Evolutionary conservation across 2,113 vertebrate genomes (phyloP).

Genomic region (Xerus inauris): DNA sequence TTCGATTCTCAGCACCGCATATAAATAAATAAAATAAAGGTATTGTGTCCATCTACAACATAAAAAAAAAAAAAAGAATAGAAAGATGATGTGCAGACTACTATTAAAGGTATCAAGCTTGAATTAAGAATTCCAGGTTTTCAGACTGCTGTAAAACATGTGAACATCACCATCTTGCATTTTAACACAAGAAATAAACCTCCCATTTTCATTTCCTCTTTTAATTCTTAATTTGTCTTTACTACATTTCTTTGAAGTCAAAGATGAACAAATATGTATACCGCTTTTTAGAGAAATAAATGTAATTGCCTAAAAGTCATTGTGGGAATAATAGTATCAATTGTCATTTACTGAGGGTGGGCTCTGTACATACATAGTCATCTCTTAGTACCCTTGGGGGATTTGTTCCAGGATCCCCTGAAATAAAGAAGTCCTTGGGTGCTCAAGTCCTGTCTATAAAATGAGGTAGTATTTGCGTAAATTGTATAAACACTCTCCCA

Average conservation of each 20-base stretch:
- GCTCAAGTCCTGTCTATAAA: background rate
- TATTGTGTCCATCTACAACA: no score
- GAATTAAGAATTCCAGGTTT: background rate
- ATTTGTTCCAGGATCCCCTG: background rate
- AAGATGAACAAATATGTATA: background rate
- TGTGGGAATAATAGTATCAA: background rate
- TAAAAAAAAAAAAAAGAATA: background rate
- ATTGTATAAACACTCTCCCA: no score
- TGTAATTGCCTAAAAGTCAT: background rate
- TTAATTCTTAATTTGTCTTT: background rate
- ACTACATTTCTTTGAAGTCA: background rate
- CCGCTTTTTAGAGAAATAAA: background rate
- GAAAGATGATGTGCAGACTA: background rate
- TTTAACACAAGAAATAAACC: background rate
- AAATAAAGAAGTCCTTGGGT: background rate
- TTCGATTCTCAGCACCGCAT: no score
- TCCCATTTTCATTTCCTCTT: background rate
- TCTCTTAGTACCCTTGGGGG: background rate
- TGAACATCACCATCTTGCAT: background rate
- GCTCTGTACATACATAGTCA: rapidly evolving
- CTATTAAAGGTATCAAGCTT: background rate
- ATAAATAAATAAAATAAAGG: no score
- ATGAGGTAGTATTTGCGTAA: background rate
- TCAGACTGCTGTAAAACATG: background rate
- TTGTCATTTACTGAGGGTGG: background rate